Base-by-base conservation (phyloP, 2,888 invertebrate genomes). In the Lutraria lutraria region DNA sequence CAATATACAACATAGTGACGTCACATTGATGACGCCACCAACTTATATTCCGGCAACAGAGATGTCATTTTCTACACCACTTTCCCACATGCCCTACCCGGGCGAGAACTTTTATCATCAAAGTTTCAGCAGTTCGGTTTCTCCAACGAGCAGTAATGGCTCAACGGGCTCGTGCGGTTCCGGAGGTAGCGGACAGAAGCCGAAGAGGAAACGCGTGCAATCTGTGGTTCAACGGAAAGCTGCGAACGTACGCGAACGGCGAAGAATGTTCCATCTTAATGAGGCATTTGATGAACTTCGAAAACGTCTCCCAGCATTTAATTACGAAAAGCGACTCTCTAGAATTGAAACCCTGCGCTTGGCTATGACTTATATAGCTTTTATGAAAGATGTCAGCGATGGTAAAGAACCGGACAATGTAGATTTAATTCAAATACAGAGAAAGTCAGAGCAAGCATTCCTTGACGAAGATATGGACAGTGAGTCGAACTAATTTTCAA, bases 341-440 rank as follows among this genome's bases (percentile, higher is more conserved):
- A 88, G 96, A 16, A 96, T 96, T 29, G 99, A 99, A 97, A 99
- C 99, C 0, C 97, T 99, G 0, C 98, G 99, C 0, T 97, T 99
- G 94, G 99, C 99, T 85, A 99, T 99, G 95, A 99, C 99, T 0
- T 99, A 99, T 97, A 99, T 99, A 95, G 98, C 98, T 91, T 99
- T 99, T 97, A 99, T 99, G 99, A 98, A 98, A 53, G 99, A 99
- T 95, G 97, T 99, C 29, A 93, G 94, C 6, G 93, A 94, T n/a
- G 95, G 95, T 19, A 93, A 94, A 34, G 95, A 95, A 76, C 95
- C 94, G 0, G 93, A 93, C 81, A 90, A 93, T 31, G 94, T 95
- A 29, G 91, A 93, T 84, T 89, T 95, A 0, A 88, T 93, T 83
- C n/a, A 85, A 79, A 80, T 79, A 25, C 85, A 89, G 31, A 82